Percentiles rank a stretch among this genome's conserved stretches.
These are phyloP conservation scores for Thymelicus acteon DNA, from an alignment of 2,888 invertebrate species.

Conservation along the genomic window DNA sequence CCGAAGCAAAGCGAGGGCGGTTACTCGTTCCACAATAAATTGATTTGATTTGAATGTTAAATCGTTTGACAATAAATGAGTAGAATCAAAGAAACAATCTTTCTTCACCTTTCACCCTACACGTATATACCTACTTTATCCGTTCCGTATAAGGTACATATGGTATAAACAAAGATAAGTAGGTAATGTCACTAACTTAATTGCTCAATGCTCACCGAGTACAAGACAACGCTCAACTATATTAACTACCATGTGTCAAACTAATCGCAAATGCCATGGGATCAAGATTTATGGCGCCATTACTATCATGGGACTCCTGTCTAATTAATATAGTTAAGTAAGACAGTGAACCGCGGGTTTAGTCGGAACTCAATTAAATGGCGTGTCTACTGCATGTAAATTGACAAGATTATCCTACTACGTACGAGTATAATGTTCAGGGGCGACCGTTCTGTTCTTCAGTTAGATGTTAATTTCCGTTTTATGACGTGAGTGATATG, in stretches of 20 bases:
- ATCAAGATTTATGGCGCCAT: slow-evolving; percentile 18
- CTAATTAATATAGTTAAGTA: slow-evolving; percentile 26
- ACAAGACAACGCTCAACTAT: slow-evolving; percentile 1
- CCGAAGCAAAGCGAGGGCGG: no score
- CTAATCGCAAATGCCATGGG: slow-evolving; percentile 20
- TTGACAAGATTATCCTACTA: slow-evolving; percentile 14
- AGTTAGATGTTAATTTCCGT: slow-evolving; percentile 19
- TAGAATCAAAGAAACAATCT: no score
- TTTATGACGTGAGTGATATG: slow-evolving; percentile 1
- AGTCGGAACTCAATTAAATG: slow-evolving; percentile 4
- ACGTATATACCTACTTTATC: no score
- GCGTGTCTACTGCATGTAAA: slow-evolving; percentile 10
- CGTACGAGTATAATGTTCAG: not conserved
- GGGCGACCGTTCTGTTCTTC: slow-evolving; percentile 7
- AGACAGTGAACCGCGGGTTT: slow-evolving; percentile 11
- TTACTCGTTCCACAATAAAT: no score
- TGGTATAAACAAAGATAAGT: no score
- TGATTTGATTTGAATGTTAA: no score
- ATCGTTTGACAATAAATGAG: no score
- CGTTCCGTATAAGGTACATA: no score
- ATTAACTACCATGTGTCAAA: slow-evolving; percentile 7
- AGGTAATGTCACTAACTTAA: not conserved
- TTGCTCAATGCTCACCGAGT: not conserved
- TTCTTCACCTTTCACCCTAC: no score
- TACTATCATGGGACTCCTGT: slow-evolving; percentile 15